Percentiles rank a stretch among this genome's conserved stretches.
Conservation (phyloP, 1,140 invertebrate genomes). For the Pachypeltis micranthus region DNA sequence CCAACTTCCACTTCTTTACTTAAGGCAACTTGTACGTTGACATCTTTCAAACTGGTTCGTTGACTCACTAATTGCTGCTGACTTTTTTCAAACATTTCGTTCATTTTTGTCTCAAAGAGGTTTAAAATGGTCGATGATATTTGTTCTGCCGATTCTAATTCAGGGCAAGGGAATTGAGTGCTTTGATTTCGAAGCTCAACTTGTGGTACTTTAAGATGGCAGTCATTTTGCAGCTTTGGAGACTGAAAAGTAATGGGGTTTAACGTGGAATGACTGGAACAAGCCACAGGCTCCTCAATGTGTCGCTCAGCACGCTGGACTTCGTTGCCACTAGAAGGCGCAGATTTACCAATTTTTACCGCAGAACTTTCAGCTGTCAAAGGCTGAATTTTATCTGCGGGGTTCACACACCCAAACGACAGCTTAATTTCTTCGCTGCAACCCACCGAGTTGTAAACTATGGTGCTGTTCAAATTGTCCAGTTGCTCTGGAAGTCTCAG, state of each 20-base stretch:
- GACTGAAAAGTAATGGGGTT: too few species aligned
- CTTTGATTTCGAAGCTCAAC: neutral
- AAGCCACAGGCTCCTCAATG: too few species aligned
- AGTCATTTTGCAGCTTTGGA: too few species aligned
- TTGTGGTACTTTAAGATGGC: too few species aligned
- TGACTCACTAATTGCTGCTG: neutral
- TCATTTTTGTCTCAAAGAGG: conserved; percentile 11
- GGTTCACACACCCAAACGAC: neutral
- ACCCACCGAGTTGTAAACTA: neutral
- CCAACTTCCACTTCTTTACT: neutral
- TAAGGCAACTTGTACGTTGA: neutral
- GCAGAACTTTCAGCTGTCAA: too few species aligned
- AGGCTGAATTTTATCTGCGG: too few species aligned
- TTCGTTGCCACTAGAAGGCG: too few species aligned
- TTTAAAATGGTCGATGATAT: neutral
- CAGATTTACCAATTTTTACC: too few species aligned
- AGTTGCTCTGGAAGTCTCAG: conserved; percentile 12
- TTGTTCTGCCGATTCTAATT: conserved; percentile 1
- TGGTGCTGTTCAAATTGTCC: conserved; percentile 4
- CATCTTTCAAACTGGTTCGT: neutral
- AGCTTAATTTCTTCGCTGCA: conserved; percentile 15
- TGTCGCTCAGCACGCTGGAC: too few species aligned
- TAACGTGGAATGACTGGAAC: too few species aligned
- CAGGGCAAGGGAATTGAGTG: neutral
- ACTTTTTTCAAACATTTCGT: conserved; percentile 12